phyloP scores from a whole-genome alignment of 2,888 invertebrate genomes.

The Leistus spinibarbis region DNA sequence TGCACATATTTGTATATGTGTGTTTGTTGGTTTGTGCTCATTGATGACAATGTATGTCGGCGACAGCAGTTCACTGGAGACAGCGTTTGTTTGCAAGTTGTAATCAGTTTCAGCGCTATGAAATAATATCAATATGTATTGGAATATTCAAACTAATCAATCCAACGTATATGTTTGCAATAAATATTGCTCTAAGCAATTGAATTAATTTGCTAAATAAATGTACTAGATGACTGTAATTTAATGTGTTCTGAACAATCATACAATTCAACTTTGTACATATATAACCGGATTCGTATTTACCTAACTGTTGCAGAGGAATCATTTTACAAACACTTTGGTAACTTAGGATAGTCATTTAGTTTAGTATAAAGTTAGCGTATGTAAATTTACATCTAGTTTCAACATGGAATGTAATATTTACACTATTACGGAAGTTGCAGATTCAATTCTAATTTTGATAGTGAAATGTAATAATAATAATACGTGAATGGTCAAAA shows the following conservation, averaged over 20 bases:
- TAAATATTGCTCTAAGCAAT: too few relatives aligned
- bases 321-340: neutral
- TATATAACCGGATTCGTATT: neutral
- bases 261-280: neutral
- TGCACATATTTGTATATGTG: neutral
- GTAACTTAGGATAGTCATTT: neutral
- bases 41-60: neutral
- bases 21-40: neutral
- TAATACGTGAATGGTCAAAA: neutral
- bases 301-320: neutral
- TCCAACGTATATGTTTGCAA: too few relatives aligned
- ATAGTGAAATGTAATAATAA: neutral
- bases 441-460: neutral
- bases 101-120: conserved; percentile 29
- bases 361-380: neutral
- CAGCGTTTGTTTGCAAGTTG: conserved; percentile 14
- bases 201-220: too few relatives aligned
- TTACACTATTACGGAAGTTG: neutral
- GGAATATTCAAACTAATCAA: too few relatives aligned
- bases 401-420: neutral
- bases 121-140: too few relatives aligned
- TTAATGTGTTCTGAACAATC: too few relatives aligned
- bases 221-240: too few relatives aligned
- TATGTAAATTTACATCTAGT: neutral
- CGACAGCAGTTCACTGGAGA: conserved; percentile 2